Conservation (phyloP, 2,797 vertebrate genomes). For the Lepilemur ruficaudatus region DNA sequence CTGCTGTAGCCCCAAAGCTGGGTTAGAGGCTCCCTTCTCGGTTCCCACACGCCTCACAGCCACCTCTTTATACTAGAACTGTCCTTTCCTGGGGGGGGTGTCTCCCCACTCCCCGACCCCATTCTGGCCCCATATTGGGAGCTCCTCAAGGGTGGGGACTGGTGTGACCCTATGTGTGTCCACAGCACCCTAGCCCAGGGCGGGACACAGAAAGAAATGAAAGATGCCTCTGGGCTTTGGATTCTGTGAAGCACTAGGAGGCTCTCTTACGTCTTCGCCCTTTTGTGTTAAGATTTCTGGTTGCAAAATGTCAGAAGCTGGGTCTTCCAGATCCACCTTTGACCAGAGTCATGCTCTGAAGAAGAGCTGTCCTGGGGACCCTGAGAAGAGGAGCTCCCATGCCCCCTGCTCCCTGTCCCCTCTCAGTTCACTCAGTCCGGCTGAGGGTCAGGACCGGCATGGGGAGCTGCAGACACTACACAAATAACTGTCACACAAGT, state of each 20-base stretch:
- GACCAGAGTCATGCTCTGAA: background rate
- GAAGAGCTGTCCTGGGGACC: background rate
- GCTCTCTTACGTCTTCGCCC: background rate
- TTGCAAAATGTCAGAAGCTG: background rate
- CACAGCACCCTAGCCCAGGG: background rate
- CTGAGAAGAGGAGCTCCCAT: background rate
- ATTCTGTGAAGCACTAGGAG: background rate
- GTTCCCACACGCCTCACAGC: background rate
- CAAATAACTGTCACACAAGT: background rate
- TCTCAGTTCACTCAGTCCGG: background rate
- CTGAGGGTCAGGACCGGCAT: background rate
- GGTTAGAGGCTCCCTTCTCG: background rate
- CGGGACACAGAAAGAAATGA: background rate
- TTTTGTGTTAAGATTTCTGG: constrained; percentile 8
- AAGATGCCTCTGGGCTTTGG: background rate
- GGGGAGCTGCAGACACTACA: background rate
- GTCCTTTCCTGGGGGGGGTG: background rate
- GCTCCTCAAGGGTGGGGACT: background rate
- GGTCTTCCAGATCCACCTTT: background rate
- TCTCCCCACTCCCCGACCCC: background rate
- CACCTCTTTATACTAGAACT: background rate
- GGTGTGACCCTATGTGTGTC: background rate
- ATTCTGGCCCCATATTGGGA: background rate
- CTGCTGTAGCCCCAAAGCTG: background rate
- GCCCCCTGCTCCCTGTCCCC: no score